These are phyloP conservation scores for Acanthiza pusilla DNA, from an alignment of 2,797 vertebrate genomes.

Conservation along the genomic window DNA sequence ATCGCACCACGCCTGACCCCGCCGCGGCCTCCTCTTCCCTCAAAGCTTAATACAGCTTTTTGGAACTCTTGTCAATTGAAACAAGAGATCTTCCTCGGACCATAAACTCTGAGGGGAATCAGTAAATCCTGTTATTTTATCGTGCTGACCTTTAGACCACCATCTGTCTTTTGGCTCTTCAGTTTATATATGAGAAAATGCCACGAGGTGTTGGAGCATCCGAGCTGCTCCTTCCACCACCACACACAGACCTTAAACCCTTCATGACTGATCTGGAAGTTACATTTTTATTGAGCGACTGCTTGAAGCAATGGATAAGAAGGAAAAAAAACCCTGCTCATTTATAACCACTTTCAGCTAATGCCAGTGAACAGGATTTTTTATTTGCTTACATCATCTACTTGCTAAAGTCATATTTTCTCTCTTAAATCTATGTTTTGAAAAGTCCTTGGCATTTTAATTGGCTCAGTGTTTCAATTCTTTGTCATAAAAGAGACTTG, in stretches of 20 bases:
- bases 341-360: not conserved
- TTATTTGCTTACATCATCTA: not conserved
- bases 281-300: not conserved
- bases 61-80: not conserved
- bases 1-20: accelerated
- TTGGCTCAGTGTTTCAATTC: not conserved
- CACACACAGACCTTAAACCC: not conserved
- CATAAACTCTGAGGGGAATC: not conserved
- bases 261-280: not conserved
- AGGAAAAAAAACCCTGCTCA: not conserved
- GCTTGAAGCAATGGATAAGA: not conserved
- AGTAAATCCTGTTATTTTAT: not conserved
- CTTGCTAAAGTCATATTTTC: not conserved
- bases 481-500: not conserved
- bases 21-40: not conserved
- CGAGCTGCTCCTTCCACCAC: not conserved
- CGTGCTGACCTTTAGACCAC: conserved; percentile 10
- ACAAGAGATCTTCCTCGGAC: not conserved
- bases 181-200: not conserved
- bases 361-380: not conserved
- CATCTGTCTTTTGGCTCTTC: not conserved
- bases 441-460: conserved; percentile 11
- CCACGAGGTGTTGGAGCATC: not conserved
- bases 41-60: not conserved
- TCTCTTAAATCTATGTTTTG: not conserved